Percentiles rank a stretch among this genome's conserved stretches.
These are phyloP conservation scores for Setophaga kirtlandii DNA, from an alignment of 2,113 vertebrate genomes.

Conservation along the genomic window DNA sequence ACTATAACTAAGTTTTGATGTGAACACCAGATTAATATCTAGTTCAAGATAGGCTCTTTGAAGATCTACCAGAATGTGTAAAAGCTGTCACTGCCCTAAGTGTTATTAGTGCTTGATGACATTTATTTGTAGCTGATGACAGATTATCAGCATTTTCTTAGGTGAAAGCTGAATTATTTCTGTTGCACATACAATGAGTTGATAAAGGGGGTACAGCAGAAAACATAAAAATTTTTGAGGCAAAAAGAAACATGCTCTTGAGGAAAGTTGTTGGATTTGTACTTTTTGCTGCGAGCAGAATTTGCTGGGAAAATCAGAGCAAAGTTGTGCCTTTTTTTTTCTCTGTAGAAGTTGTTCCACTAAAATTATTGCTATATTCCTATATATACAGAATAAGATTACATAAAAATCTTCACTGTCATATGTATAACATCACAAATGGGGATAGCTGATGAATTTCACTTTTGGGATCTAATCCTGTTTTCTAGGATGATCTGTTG, in stretches of 20 bases:
- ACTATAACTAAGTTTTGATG: neutral
- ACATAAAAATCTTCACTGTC: neutral
- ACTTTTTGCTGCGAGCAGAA: neutral
- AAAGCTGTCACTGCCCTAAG: neutral
- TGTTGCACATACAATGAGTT: neutral
- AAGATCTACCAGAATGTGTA: neutral
- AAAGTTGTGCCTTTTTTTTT: neutral
- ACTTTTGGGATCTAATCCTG: neutral
- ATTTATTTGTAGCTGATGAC: neutral
- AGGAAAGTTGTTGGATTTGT: neutral
- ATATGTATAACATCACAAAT: neutral
- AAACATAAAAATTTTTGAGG: neutral
- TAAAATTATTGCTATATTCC: neutral
- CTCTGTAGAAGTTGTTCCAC: neutral
- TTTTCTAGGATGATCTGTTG: neutral
- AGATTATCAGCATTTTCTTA: neutral
- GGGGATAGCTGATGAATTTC: neutral
- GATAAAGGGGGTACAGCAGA: neutral
- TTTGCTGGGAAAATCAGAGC: neutral
- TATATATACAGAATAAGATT: neutral
- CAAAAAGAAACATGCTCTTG: neutral
- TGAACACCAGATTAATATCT: neutral
- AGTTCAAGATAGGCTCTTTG: neutral
- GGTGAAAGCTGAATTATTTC: neutral
- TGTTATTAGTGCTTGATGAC: neutral